Conservation (phyloP, 2,113 vertebrate species). For the Montifringilla adamsi region DNA sequence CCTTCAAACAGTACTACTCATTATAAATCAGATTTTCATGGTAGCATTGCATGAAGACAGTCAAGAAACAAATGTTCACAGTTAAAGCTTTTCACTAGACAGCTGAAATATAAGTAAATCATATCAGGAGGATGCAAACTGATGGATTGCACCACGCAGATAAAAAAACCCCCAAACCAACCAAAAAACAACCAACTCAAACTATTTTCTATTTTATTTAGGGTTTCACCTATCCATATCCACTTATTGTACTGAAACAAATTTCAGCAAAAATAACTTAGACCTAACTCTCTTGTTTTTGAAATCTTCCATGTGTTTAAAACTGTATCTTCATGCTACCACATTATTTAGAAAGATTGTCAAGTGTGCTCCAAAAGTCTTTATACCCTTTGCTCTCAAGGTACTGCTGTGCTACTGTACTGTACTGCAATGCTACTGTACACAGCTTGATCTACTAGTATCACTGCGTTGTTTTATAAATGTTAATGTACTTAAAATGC, state of each 20-base stretch:
- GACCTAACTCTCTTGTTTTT: background rate
- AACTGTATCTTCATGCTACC: background rate
- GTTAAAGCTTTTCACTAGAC: background rate
- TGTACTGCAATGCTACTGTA: background rate
- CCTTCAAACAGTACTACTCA: background rate
- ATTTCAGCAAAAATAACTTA: background rate
- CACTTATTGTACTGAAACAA: background rate
- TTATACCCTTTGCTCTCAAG: background rate
- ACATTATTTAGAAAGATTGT: background rate
- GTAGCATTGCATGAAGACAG: background rate
- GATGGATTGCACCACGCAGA: accelerated
- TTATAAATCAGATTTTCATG: background rate
- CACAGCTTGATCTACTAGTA: background rate
- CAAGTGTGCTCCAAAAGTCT: background rate
- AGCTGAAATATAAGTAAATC: background rate
- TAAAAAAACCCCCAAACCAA: background rate
- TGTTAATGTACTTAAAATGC: background rate
- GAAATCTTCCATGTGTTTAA: background rate
- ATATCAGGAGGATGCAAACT: background rate
- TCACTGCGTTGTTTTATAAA: background rate
- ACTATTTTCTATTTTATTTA: background rate
- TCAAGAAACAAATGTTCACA: background rate
- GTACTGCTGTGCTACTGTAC: background rate
- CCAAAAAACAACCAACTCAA: background rate
- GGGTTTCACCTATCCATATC: background rate